Evolutionary conservation across 1,140 invertebrate genomes (phyloP), one percentile per base, ranked within the genome.

Genomic region (Ceratina japonica): DNA sequence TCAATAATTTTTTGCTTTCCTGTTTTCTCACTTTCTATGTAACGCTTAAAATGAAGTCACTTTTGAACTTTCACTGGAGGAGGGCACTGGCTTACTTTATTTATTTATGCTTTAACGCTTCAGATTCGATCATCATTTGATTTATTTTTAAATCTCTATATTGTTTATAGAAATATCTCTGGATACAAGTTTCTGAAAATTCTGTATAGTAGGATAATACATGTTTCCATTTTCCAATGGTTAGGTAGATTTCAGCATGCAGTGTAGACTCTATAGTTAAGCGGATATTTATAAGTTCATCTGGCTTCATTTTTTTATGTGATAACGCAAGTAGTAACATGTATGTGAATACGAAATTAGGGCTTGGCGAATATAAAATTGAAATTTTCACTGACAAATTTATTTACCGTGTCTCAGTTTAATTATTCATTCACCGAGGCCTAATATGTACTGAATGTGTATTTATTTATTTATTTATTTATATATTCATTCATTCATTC

Each of bases 381-480:
- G n/a, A 37, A 7, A 27, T n/a, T 18, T 16, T 62, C n/a, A 22
- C 18, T 54, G 31, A 3, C 10, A 2, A 18, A 69, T 69, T 22
- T 61, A 18, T 37, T 22, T 31, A 31, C n/a, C 44, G 4, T 2
- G 7, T 12, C 44, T 63, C 58, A 18, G 44, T 31, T 63, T 16
- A n/a, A 56, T 81, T 52, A 15, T 12, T 3, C 0, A 79, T 84
- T 84, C 71, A 70, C 76, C 65, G 13, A 79, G 63, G 65, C 49
- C 70, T 84, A 74, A 83, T 70, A 20, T 8, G 27, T 31, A 3
- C 12, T 70, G 20, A 51, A 70, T 49, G 49, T 76, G 70, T 37
- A 68, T 56, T 62, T 52, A 31, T 77, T 71, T 49, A 70, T 22
- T 27, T 77, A 24, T 62, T 77, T 24, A 59, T 66, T 59, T 66